Base-by-base conservation (phyloP, 2,888 invertebrate species). In the Acronicta psi region DNA sequence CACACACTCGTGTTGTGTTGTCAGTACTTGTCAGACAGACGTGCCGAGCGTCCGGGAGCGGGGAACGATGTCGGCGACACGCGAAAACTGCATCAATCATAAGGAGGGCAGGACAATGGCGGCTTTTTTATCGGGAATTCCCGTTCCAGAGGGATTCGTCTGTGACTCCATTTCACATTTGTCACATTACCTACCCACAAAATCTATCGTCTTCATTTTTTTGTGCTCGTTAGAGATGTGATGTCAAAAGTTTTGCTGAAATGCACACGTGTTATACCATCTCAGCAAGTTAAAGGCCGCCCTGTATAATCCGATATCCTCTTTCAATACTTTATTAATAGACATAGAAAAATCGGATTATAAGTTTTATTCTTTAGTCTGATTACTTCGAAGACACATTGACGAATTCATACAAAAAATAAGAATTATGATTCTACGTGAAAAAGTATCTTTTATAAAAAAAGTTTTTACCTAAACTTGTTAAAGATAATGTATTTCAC, bases 1-100 rank as follows among this genome's bases (percentile, higher is more conserved):
- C 53, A 64, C 62, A 73, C 63, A 65, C 53, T 67, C 40, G 53
- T 59, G 58, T 69, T 59, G 62, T 69, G 60, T 58, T 69, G 58
- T 58, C 58, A 65, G 70, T 62, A 67, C 59, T 58, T 69, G 58
- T 58, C 58, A 65, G 70, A 73, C 72, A 70, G 73, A 77, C 73
- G 69, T 71, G 75, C 62, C 67, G 56, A 46, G 75, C 71, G 62
- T 72, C 62, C 56, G 52, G 41, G 56, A 68, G 43, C 62, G 65
- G 43, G 62, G 40, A 42, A 55, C 68, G 60, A 61, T 81, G 87
- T 87, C 85, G 79, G 69, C 75, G 72, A 81, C 89, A 89, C 85
- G 85, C 85, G 85, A 85, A 81, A 80, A 84, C 77, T 84, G 84
- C 86, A 90, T 90, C 88, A 89, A 90, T 90, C 89, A 89, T 87